Conservation (phyloP, 2,888 invertebrate genomes). For the Pterobdella sp. region DNA sequence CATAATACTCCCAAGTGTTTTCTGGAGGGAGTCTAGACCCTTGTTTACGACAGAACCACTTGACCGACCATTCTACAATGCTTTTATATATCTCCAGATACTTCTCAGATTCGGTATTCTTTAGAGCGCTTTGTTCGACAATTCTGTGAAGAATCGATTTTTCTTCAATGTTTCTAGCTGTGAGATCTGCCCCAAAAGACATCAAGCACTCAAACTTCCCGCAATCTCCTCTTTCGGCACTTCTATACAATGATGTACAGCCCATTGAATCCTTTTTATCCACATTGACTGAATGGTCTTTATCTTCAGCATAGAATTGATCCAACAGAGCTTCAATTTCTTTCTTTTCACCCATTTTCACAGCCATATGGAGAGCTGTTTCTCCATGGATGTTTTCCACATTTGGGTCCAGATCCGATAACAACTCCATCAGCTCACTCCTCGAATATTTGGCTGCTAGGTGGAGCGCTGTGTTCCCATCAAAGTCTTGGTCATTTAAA, state of each 20-base stretch:
- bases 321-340: constrained; percentile 26
- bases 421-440: constrained; percentile 15
- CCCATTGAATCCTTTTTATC: constrained; percentile 29
- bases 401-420: constrained; percentile 27
- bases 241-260: constrained; percentile 25
- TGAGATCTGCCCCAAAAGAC: constrained; percentile 28
- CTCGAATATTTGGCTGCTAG: constrained; percentile 24
- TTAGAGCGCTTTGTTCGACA: constrained; percentile 22
- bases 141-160: constrained; percentile 26
- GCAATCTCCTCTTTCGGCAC: constrained; percentile 22
- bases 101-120: constrained; percentile 18
- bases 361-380: constrained; percentile 31
- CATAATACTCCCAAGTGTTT: constrained; percentile 25
- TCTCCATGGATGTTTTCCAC: constrained; percentile 30
- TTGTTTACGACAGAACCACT: constrained; percentile 28
- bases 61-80: constrained; percentile 25
- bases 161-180: constrained; percentile 17
- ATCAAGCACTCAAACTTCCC: constrained; percentile 27
- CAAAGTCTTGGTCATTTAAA: constrained; percentile 27
- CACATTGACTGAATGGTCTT: constrained; percentile 26
- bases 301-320: constrained; percentile 18
- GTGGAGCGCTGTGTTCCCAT: constrained; percentile 31
- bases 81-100: constrained; percentile 23
- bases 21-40: constrained; percentile 26
- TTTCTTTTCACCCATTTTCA: neutral